Base-by-base conservation (phyloP, 2,113 vertebrate genomes). In the Phoenicopterus ruber region DNA sequence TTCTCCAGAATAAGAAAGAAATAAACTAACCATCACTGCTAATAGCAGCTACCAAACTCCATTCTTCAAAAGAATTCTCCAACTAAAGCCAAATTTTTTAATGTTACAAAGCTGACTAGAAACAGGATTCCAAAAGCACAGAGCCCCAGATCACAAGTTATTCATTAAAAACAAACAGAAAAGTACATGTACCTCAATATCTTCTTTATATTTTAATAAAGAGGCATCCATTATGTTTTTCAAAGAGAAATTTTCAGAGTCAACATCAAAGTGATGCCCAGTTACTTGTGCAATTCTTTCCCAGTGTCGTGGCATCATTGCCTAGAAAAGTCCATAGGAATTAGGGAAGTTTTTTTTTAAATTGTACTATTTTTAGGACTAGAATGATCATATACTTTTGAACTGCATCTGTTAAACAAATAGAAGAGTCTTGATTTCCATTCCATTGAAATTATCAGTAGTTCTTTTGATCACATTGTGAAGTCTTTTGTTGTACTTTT, bases 271-370 rank as follows among this genome's bases (percentile, higher is more conserved):
- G 22, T 17, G 97, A 94, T 98, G 98, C 6, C 95, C 97, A 3
- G 98, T 98, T 65, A 98, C 32, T 79, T 98, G 95, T 29, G 97
- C 85, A 88, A 99, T 97, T 84, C 97, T 98, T 78, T 98, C 97
- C 99, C 99, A 99, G 93, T 99, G 99, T 95, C 98, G 97, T 71
- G 92, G 65, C 94, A 98, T 90, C 98, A 99, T 98, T 50, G 98
- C 98, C 99, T 99, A 96, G 29, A 76, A 92, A 77, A 88, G n/a
- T 69, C 11, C 90, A 89, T 4, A 80, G 15, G 11, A 76, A 76
- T 73, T 59, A 76, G 28, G 8, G 21, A 54, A 20, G 10, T 42
- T 29, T 78, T 88, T 90, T 86, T 55, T 1, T 1, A n/a, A 66
- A n/a, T 19, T 58, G 4, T 46, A 38, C 52, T 88, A 22, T 36